phyloP scores from a whole-genome alignment of 2,888 invertebrate genomes.

The Meteorus cinctellus region DNA sequence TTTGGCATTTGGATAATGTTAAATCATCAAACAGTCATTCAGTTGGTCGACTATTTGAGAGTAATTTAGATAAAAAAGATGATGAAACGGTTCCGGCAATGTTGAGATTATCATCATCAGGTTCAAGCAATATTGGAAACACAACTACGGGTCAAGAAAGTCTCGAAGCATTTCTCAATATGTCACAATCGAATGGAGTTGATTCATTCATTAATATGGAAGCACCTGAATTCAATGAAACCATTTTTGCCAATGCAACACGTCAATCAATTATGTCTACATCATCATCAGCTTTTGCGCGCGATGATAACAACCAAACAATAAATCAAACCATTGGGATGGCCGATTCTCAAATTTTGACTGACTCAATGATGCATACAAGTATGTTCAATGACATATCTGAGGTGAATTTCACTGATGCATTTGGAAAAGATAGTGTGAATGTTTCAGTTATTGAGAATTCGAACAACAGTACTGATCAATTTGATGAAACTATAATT shows the following conservation, averaged over 20 bases:
- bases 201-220: constrained; percentile 68
- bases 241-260: constrained; percentile 64
- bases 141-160: constrained; percentile 62
- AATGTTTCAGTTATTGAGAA: constrained; percentile 49
- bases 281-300: constrained; percentile 54
- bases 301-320: constrained; percentile 40
- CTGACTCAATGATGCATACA: constrained; percentile 67
- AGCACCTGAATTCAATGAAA: constrained; percentile 64
- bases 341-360: constrained; percentile 63
- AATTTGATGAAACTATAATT: constrained; percentile 34
- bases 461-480: constrained; percentile 23
- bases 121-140: constrained; percentile 29
- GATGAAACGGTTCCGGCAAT: constrained; percentile 60
- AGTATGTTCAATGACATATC: constrained; percentile 63
- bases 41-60: not conserved
- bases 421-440: constrained; percentile 42
- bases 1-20: not conserved
- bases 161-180: constrained; percentile 67
- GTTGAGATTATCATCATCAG: constrained; percentile 56
- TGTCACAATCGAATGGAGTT: constrained; percentile 66
- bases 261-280: constrained; percentile 66
- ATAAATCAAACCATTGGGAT: constrained; percentile 50
- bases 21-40: not conserved
- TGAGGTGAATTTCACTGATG: constrained; percentile 52
- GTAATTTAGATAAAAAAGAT: constrained; percentile 34